Conservation (phyloP, 2,113 vertebrate species). For the Tachycineta bicolor region DNA sequence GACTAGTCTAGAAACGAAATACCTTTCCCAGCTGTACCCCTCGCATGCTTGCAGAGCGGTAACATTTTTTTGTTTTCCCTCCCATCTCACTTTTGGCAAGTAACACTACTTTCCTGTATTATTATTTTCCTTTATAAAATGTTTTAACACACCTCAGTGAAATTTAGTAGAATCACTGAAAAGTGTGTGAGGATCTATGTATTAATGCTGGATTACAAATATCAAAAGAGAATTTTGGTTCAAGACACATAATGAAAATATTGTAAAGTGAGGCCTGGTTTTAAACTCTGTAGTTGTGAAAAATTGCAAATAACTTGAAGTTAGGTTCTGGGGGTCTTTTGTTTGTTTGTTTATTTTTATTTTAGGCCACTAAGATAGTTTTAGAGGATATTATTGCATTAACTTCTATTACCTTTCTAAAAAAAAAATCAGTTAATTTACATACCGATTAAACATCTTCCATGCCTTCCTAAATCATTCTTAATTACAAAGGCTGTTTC, state of each 20-base stretch:
- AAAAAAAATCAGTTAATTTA: conserved; percentile 40
- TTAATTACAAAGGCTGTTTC: conserved; percentile 60
- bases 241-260: neutral
- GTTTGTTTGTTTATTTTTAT: neutral
- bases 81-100: neutral
- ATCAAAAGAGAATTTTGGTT: neutral
- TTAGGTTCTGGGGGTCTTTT: neutral
- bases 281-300: neutral
- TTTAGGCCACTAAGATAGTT: neutral
- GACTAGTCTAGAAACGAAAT: neutral
- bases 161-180: neutral
- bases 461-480: conserved; percentile 49
- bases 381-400: neutral
- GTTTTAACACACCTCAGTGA: neutral
- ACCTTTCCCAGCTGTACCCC: neutral
- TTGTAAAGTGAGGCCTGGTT: neutral
- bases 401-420: neutral
- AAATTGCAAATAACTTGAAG: neutral
- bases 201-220: neutral
- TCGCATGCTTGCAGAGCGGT: neutral
- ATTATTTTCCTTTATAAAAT: neutral
- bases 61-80: neutral
- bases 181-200: neutral
- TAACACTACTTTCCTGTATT: neutral
- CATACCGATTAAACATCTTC: conserved; percentile 55